Base-by-base conservation (phyloP, 2,888 invertebrate species). In the Oligia strigilis region DNA sequence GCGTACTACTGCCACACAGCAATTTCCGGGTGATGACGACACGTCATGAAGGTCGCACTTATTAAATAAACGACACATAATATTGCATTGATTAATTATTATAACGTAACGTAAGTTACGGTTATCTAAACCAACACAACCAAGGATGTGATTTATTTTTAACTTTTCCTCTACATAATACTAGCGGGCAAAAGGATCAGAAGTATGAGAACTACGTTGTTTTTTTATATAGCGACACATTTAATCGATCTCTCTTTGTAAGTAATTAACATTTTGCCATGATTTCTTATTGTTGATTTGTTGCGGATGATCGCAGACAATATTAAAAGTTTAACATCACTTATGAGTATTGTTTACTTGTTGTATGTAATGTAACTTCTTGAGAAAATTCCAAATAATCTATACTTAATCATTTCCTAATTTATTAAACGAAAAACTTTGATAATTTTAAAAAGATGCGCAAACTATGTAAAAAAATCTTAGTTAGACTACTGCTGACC, bases 1-100 rank as follows among this genome's bases (percentile, higher is more conserved):
- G 91, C 92, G 91, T 93, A 92, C 94, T 95, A 94, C 93, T 92
- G 93, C 94, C 93, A 94, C 91, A 92, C 91, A 92, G 92, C 91
- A 88, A 92, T 93, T 97, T 97, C 96, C 96, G 95, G 94, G 95
- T 96, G 93, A 95, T 95, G 96, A 95, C 96, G 95, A 90, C 88
- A 88, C 86, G 83, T 89, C 89, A 90, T 91, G 95, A 96, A 96
- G 96, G 96, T 93, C 95, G 88, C 87, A 88, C 90, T 92, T 92
- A 93, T 90, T 93, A 86, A 89, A 90, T 92, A 92, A 92, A 92
- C 89, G 90, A 92, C 90, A 90, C 89, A 90, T 91, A 90, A 90
- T 90, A 90, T 91, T 92, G 92, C 92, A 93, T 90, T 92, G 91
- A 90, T 90, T 89, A 83, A 88, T 76, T 80, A 88, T 76, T 80